phyloP scores from a whole-genome alignment of 2,888 invertebrate genomes.

The Drosophila atripex region DNA sequence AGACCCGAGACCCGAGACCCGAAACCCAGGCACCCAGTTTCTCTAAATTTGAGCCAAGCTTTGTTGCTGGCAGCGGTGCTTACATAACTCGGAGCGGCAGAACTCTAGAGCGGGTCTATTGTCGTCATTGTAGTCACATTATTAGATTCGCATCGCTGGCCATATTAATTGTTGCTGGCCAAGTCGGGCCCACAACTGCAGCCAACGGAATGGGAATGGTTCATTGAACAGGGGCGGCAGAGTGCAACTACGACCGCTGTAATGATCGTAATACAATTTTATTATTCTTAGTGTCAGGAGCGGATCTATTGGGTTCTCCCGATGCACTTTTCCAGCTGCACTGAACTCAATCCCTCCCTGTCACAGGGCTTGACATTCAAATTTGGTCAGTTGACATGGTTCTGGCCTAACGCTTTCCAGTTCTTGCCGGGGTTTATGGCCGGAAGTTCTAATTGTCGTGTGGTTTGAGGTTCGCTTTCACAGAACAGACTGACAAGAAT shows the following conservation, averaged over 20 bases:
- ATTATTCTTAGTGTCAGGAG: constrained; percentile 27
- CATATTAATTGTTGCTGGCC: constrained; percentile 69
- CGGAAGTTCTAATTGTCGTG: constrained; percentile 74
- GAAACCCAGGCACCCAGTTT: constrained; percentile 4
- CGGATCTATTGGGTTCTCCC: constrained; percentile 1
- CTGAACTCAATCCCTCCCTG: constrained; percentile 28
- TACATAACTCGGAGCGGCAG: constrained; percentile 20
- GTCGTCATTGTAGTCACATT: constrained; percentile 74
- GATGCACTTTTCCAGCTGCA: not conserved
- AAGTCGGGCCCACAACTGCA: constrained; percentile 32
- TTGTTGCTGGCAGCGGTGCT: constrained; percentile 25
- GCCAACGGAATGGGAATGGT: constrained; percentile 32
- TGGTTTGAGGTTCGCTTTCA: constrained; percentile 22
- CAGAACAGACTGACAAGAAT: constrained; percentile 20
- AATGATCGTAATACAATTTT: constrained; percentile 51
- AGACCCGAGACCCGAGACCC: not conserved
- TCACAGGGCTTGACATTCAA: constrained; percentile 32
- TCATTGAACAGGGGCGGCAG: constrained; percentile 45
- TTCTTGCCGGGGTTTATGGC: constrained; percentile 56
- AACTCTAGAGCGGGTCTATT: constrained; percentile 51
- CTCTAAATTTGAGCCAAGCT: constrained; percentile 45
- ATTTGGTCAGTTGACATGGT: constrained; percentile 57
- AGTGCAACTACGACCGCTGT: constrained; percentile 44
- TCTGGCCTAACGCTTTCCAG: constrained; percentile 71
- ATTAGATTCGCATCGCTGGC: constrained; percentile 76